Conservation (phyloP, 1,140 invertebrate species). For the Himalopsyche phryganea region DNA sequence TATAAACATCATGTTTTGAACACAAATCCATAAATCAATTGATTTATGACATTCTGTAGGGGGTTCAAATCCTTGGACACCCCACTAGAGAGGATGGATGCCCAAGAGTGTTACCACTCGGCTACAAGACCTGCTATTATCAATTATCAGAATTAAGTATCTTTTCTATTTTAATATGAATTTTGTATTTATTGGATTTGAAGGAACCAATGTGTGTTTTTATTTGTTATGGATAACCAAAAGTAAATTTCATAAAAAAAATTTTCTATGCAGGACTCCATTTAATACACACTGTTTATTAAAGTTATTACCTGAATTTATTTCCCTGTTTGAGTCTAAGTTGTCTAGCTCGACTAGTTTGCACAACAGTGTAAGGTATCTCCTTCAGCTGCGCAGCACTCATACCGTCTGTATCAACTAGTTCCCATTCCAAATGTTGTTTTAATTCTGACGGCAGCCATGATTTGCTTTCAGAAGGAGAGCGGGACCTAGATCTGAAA, state of each 20-base stretch:
- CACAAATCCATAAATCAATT: too few species aligned
- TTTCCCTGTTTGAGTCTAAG: conserved; percentile 54
- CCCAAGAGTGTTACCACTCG: too few species aligned
- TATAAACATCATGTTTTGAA: too few species aligned
- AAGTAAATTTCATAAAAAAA: not conserved
- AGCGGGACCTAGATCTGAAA: conserved; percentile 62
- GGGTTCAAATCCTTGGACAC: too few species aligned
- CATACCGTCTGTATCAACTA: conserved; percentile 86
- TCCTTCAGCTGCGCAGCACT: conserved; percentile 83
- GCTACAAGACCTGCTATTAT: too few species aligned
- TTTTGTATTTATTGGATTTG: too few species aligned
- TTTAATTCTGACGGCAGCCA: conserved; percentile 72
- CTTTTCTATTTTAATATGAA: too few species aligned
- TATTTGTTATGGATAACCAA: not conserved
- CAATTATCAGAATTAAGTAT: too few species aligned
- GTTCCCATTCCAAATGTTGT: conserved; percentile 82
- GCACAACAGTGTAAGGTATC: conserved; percentile 89
- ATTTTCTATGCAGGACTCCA: not conserved
- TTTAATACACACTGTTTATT: not conserved
- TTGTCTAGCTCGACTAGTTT: conserved; percentile 61
- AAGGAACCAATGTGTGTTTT: too few species aligned
- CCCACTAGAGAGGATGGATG: too few species aligned
- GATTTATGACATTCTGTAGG: too few species aligned
- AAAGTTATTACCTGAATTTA: conserved; percentile 27
- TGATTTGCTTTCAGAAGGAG: conserved; percentile 63